A percentile compares a stretch with the other conserved stretches of the same genome.
phyloP scores from a whole-genome alignment of 1,140 invertebrate genomes.

The Branchinecta lindahli region DNA sequence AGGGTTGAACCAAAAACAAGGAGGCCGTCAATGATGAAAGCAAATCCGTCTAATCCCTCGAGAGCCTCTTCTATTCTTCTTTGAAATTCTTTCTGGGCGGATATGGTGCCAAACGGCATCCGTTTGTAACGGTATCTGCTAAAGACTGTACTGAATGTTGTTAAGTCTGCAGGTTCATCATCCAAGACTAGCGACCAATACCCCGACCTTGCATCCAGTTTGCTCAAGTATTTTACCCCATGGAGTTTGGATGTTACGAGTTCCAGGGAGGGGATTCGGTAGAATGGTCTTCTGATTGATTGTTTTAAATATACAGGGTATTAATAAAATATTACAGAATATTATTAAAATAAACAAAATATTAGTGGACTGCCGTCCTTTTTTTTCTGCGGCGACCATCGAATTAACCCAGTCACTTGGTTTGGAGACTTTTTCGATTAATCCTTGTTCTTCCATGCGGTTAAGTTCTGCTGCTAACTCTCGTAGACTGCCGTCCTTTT shows the following conservation, averaged over 20 bases:
- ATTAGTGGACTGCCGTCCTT: slow-evolving; percentile 4
- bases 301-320: background rate
- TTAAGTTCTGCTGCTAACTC: no score
- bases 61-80: slow-evolving; percentile 8
- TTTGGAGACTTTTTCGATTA: background rate
- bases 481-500: slow-evolving; percentile 8
- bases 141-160: background rate
- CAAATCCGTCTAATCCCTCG: no score
- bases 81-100: background rate
- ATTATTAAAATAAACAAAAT: no score
- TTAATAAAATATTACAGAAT: no score
- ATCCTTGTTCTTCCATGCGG: no score
- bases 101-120: background rate
- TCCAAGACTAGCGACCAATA: slow-evolving; percentile 8
- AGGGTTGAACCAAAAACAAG: slow-evolving; percentile 1
- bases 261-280: background rate
- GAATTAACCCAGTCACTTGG: slow-evolving; percentile 1
- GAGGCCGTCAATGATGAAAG: slow-evolving; percentile 4
- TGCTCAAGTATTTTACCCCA: slow-evolving; percentile 8
- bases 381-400: slow-evolving; percentile 1
- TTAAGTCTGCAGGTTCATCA: slow-evolving; percentile 8
- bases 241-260: slow-evolving; percentile 1
- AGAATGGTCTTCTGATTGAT: slow-evolving; percentile 1
- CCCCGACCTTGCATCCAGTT: background rate
- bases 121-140: slow-evolving; percentile 4